Conservation (phyloP, 1,140 invertebrate genomes). For the Ceratina calcarata region DNA sequence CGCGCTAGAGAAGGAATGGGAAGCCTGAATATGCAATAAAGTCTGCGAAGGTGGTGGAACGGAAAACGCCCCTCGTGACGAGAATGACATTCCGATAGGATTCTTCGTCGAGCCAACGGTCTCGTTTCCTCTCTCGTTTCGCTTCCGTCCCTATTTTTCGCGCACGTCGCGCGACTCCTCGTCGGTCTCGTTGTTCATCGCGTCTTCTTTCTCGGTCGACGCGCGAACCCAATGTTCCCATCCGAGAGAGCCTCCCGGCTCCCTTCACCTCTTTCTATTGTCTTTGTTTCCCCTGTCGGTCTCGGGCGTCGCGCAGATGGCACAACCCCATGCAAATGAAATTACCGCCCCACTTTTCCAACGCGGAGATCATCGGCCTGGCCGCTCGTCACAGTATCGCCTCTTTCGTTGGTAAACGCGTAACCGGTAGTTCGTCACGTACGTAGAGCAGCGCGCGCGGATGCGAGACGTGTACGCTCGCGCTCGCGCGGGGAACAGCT, state of each 20-base stretch:
- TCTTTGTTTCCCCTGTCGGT: background rate
- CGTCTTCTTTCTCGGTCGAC: slow-evolving; percentile 10
- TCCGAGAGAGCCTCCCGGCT: background rate
- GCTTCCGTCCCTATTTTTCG: background rate
- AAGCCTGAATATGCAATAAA: slow-evolving; percentile 59
- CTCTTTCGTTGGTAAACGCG: slow-evolving; percentile 9
- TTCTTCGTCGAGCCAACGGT: slow-evolving; percentile 43
- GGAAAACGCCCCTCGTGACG: slow-evolving; percentile 52
- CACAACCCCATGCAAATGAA: slow-evolving; percentile 55
- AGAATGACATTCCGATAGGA: slow-evolving; percentile 60
- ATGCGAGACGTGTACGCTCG: background rate
- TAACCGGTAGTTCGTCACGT: slow-evolving; percentile 14
- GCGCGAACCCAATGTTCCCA: slow-evolving; percentile 1
- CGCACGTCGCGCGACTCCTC: slow-evolving; percentile 16
- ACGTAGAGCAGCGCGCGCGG: slow-evolving; percentile 13
- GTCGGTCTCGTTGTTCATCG: background rate
- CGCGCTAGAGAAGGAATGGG: slow-evolving; percentile 10
- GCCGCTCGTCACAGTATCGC: slow-evolving; percentile 12
- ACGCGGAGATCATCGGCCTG: slow-evolving; percentile 47
- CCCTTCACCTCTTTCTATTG: background rate
- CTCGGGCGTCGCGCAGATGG: slow-evolving; percentile 21
- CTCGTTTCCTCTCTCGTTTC: slow-evolving; percentile 12
- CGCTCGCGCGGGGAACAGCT: background rate
- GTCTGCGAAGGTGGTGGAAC: slow-evolving; percentile 41
- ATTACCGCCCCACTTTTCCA: slow-evolving; percentile 58